Evolutionary conservation across 2,797 vertebrate species (phyloP).

Genomic region (Platalea minor): DNA sequence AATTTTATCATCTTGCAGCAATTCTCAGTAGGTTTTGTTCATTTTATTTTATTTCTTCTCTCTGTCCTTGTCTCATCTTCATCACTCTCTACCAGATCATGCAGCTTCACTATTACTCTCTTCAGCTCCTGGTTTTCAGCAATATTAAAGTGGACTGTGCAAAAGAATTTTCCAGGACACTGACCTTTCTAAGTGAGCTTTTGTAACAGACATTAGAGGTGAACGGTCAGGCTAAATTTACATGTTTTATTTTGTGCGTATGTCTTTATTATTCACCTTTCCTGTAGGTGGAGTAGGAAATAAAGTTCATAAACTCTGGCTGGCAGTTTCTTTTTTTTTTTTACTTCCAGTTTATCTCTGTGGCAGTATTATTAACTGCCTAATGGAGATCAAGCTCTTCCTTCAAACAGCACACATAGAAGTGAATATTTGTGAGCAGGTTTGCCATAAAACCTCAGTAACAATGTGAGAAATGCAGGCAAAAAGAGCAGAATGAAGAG

Average conservation of each 20-base stretch:
- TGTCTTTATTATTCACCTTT: slow-evolving; percentile 18
- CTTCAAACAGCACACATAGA: not conserved
- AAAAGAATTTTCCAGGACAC: not conserved
- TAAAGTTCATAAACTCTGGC: not conserved
- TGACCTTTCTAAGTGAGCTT: not conserved
- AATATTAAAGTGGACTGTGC: not conserved
- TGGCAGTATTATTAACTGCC: not conserved
- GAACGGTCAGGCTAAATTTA: not conserved
- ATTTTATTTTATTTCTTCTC: not conserved
- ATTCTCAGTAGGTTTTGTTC: not conserved
- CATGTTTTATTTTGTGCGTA: not conserved
- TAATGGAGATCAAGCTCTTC: not conserved
- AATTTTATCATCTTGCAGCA: not conserved
- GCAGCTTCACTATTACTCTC: not conserved
- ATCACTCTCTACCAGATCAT: not conserved
- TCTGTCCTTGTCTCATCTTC: not conserved
- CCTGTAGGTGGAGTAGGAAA: slow-evolving; percentile 1
- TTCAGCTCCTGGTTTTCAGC: not conserved
- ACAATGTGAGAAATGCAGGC: not conserved
- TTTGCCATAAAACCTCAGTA: not conserved
- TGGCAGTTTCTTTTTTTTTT: not conserved
- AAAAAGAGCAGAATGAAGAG: not conserved
- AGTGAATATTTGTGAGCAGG: not conserved
- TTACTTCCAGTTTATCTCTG: not conserved
- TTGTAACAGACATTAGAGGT: not conserved